Evolutionary conservation across 2,113 vertebrate species (phyloP), one percentile per base, ranked within the genome.

Genomic region (Megatriorchis doriae): DNA sequence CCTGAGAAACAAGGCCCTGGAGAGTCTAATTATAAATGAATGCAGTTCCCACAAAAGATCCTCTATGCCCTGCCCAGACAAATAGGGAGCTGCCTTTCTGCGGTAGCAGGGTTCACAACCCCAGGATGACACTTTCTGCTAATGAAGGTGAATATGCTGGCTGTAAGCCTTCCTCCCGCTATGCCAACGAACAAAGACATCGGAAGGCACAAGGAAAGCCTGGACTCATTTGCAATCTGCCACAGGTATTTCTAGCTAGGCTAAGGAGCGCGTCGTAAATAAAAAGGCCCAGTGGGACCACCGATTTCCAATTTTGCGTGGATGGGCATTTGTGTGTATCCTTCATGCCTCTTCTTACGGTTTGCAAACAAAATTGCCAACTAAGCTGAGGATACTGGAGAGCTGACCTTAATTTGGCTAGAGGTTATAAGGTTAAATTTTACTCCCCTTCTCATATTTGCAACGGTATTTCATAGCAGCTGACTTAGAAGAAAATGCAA

Each of bases 211-310:
- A 21, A 77, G 91, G 59, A 88, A 50, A 34, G 9, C 45, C 32
- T 56, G 47, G 3, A 0, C 40, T 84, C 62, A 1, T 59, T 7
- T 63, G 43, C 70, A 38, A 23, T 0, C 1, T 19, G 62, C 70
- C 80, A 59, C 18, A 4, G 40, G 45, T 79, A 42, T 21, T 74
- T 78, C 74, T 7, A 73, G 58, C 22, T 40, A 18, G 63, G 59
- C 71, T 59, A 32, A 48, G 75, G 55, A 48, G 38, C 3, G 17
- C 3, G 29, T 12, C 6, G 3, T 9, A 29, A 92, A 86, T 43
- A 36, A 87, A 86, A 83, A 11, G 2, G 10, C 20, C 80, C 70
- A 20, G 5, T 8, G 56, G 48, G 47, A 43, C 45, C 58, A 18
- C 40, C 31, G 15, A 0, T 21, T 90, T 12, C 67, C 73, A 20